Evolutionary conservation across 2,797 vertebrate species (phyloP).

Genomic region (Numenius phaeopus): DNA sequence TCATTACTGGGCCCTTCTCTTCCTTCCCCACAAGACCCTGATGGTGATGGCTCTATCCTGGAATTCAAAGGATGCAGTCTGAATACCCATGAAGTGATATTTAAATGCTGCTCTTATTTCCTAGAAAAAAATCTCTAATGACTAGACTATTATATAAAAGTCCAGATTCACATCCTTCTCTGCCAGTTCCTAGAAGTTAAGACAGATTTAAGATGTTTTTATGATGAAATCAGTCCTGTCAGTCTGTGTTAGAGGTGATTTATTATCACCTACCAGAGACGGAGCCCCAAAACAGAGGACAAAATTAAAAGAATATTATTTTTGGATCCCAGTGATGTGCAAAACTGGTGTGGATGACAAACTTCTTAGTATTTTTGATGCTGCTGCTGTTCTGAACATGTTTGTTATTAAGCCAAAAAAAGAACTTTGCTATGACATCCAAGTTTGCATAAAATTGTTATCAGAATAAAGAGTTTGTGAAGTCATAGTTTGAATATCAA

Average conservation of each 20-base stretch:
- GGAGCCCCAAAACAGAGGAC: neutral
- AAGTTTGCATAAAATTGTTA: neutral
- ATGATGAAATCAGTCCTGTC: neutral
- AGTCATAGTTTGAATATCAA: neutral
- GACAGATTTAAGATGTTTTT: neutral
- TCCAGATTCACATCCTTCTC: neutral
- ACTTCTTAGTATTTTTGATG: neutral
- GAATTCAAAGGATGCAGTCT: neutral
- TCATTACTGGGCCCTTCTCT: neutral
- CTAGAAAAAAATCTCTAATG: neutral
- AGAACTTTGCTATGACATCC: neutral
- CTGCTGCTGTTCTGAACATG: neutral
- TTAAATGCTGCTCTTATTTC: neutral
- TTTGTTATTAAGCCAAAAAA: neutral
- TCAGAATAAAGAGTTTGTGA: neutral
- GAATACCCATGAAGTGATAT: neutral
- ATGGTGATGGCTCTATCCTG: neutral
- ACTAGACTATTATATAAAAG: neutral
- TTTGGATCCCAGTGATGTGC: neutral
- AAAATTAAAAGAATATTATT: neutral
- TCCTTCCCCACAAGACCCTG: neutral
- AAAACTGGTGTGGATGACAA: neutral
- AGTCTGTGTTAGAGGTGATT: neutral
- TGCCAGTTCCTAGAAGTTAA: neutral
- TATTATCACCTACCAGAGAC: neutral